phyloP scores from a whole-genome alignment of 2,888 invertebrate genomes.

The Thyatira batis region DNA sequence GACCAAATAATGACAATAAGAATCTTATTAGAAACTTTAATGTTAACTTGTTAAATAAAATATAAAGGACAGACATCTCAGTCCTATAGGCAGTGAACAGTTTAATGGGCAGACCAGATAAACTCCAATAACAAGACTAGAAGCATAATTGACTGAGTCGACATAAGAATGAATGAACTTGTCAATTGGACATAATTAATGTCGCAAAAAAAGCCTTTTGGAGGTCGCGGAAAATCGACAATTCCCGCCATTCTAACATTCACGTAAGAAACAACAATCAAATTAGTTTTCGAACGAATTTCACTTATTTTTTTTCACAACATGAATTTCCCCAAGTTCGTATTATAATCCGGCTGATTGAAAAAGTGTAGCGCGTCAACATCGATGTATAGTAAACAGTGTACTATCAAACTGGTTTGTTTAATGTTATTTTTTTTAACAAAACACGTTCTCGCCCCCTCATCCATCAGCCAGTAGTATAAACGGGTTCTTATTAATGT shows the following conservation, averaged over 20 bases:
- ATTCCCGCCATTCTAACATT: slow-evolving; percentile 26
- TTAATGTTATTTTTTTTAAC: slow-evolving; percentile 62
- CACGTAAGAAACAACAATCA: slow-evolving; percentile 28
- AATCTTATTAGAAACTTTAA: neutral
- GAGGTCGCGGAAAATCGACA: slow-evolving; percentile 39
- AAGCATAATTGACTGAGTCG: slow-evolving; percentile 50
- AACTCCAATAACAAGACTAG: slow-evolving; percentile 26
- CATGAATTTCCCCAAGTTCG: slow-evolving; percentile 42
- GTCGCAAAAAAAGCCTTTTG: slow-evolving; percentile 50
- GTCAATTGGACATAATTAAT: slow-evolving; percentile 63
- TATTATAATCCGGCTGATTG: slow-evolving; percentile 53
- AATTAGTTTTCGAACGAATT: slow-evolving; percentile 23
- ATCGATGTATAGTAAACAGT: slow-evolving; percentile 52
- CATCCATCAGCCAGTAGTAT: slow-evolving; percentile 44
- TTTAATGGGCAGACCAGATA: neutral
- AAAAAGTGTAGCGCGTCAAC: slow-evolving; percentile 35
- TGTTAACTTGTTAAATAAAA: neutral
- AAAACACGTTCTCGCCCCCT: slow-evolving; percentile 60
- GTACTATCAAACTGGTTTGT: slow-evolving; percentile 53
- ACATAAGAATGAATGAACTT: slow-evolving; percentile 46
- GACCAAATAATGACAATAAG: neutral
- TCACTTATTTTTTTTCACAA: slow-evolving; percentile 22
- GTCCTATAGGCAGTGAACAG: neutral
- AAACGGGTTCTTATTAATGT: slow-evolving; percentile 60
- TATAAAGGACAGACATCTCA: neutral